Percentiles rank a stretch among this genome's conserved stretches.
Conservation (phyloP, 2,113 vertebrate species). For the Eptesicus fuscus region DNA sequence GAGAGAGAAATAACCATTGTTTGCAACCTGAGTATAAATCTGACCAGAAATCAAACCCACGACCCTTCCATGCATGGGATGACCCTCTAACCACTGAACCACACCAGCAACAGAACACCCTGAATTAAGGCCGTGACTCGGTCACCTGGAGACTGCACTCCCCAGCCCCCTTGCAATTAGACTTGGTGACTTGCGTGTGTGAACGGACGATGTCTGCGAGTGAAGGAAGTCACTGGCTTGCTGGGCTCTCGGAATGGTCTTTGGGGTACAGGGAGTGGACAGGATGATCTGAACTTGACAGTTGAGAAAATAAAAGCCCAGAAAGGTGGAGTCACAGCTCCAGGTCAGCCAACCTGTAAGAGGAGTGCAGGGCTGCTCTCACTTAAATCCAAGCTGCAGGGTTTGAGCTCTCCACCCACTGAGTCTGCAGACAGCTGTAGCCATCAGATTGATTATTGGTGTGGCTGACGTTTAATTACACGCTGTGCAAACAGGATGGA, state of each 20-base stretch:
- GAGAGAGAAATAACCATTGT: neutral
- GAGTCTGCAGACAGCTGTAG: slow-evolving; percentile 5
- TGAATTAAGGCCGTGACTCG: neutral
- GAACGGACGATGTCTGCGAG: neutral
- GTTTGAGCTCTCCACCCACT: neutral
- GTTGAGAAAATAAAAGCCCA: neutral
- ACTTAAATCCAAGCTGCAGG: neutral
- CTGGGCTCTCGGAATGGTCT: neutral
- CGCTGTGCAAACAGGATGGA: slow-evolving; percentile 55
- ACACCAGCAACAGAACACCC: neutral
- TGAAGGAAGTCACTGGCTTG: neutral
- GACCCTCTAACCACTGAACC: neutral
- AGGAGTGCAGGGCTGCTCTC: neutral
- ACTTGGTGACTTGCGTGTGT: neutral
- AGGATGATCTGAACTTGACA: neutral
- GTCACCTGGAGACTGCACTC: neutral
- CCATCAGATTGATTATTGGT: slow-evolving; percentile 51
- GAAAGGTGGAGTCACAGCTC: neutral
- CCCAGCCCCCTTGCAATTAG: neutral
- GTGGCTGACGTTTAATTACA: slow-evolving; percentile 43
- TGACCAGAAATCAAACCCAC: neutral
- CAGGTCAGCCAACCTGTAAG: neutral
- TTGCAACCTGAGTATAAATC: neutral
- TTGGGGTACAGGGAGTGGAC: neutral
- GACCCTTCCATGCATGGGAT: no score